phyloP scores from a whole-genome alignment of 2,888 invertebrate species.

The Amphipyra tragopoginis region DNA sequence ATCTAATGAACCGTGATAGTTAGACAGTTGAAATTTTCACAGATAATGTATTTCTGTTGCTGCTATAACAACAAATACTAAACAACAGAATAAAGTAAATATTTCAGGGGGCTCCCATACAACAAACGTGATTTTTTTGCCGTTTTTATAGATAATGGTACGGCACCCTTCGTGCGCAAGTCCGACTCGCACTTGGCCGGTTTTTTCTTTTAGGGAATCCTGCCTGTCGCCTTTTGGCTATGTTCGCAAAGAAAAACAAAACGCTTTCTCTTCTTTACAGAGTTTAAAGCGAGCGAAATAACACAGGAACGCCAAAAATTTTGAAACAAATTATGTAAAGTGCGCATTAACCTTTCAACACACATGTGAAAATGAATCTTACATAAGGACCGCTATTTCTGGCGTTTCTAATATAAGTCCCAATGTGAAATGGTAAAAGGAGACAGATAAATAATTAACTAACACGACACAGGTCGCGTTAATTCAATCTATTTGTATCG shows the following conservation, averaged over 20 bases:
- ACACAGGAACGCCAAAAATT: conserved; percentile 9
- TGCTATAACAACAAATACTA: too few relatives aligned
- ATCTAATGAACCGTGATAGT: too few relatives aligned
- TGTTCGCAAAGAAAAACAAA: conserved; percentile 17
- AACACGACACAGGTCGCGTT: conserved; percentile 38
- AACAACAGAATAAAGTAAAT: too few relatives aligned
- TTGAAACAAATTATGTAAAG: conserved; percentile 48
- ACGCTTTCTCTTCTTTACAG: background rate
- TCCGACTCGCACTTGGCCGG: too few relatives aligned
- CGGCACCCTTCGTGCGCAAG: too few relatives aligned
- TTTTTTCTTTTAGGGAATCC: too few relatives aligned
- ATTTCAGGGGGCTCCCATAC: too few relatives aligned
- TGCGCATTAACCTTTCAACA: conserved; percentile 44
- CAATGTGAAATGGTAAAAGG: conserved; percentile 27
- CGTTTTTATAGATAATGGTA: too few relatives aligned
- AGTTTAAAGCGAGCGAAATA: conserved; percentile 7
- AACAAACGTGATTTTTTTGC: too few relatives aligned
- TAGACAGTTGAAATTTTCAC: too few relatives aligned
- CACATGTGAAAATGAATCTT: conserved; percentile 45
- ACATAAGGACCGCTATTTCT: conserved; percentile 22
- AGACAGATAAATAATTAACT: conserved; percentile 49
- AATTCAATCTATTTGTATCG: conserved; percentile 53
- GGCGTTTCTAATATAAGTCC: conserved; percentile 20
- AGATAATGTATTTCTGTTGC: too few relatives aligned
- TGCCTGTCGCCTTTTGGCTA: background rate